phyloP scores from a whole-genome alignment of 37 sponge, comb jelly and placozoan species.

The Mnemiopsis leidyi region DNA sequence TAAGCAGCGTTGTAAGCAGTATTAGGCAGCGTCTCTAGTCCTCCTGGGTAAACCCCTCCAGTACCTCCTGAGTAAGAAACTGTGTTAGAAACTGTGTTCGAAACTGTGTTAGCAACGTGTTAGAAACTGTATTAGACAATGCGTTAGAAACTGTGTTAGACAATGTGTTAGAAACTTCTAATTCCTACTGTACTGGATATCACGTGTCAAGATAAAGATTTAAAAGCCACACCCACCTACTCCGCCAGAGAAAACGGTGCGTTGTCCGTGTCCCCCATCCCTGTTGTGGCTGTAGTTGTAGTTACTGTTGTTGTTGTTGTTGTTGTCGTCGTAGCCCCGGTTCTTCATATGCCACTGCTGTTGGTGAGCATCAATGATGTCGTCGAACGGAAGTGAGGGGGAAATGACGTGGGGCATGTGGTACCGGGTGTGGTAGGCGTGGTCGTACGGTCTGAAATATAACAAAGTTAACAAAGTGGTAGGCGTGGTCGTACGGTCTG shows the following conservation, averaged over 20 bases:
- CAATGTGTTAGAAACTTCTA: too few species aligned
- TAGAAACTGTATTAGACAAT: too few species aligned
- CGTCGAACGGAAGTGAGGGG: constrained; percentile 23
- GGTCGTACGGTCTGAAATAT: constrained; percentile 65
- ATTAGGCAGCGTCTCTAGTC: background rate
- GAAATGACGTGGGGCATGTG: constrained; percentile 48
- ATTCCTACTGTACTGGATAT: too few species aligned
- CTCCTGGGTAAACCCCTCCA: too few species aligned
- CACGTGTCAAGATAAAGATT: too few species aligned
- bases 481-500: constrained; percentile 65
- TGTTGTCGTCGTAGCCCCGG: background rate
- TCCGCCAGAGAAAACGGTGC: background rate
- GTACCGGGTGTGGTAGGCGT: constrained; percentile 63
- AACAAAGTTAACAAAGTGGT: too few species aligned
- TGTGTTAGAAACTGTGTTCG: too few species aligned
- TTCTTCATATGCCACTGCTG: background rate
- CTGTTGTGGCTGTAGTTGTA: background rate
- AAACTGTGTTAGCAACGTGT: too few species aligned
- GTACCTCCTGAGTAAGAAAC: too few species aligned
- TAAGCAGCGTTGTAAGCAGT: background rate
- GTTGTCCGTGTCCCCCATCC: background rate
- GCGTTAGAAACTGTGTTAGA: too few species aligned
- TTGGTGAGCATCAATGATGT: constrained; percentile 2
- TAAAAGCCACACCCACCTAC: background rate
- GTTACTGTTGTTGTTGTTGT: background rate